A percentile compares a stretch with the other conserved stretches of the same genome.
These are phyloP conservation scores for Boleophthalmus pectinirostris DNA, from an alignment of 2,113 vertebrate genomes.

Conservation along the genomic window DNA sequence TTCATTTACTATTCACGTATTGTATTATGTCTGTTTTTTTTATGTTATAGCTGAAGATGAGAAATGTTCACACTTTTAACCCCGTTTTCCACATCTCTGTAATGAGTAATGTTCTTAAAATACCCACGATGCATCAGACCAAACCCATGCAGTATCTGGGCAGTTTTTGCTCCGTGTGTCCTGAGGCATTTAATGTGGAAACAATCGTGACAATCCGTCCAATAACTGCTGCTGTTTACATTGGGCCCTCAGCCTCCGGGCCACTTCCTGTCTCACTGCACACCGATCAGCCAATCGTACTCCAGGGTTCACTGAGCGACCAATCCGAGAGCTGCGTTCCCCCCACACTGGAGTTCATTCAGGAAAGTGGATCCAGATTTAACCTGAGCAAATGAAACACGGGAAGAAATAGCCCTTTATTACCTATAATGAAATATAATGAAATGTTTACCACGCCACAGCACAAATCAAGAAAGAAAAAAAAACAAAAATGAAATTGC, in stretches of 20 bases:
- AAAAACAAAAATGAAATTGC: too few species aligned
- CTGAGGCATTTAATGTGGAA: constrained; percentile 30
- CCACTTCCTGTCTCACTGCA: constrained; percentile 42
- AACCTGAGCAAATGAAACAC: constrained; percentile 10
- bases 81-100: neutral
- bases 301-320: constrained; percentile 11
- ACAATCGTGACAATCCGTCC: constrained; percentile 46
- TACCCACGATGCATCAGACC: neutral
- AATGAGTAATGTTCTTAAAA: neutral
- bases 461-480: too few species aligned
- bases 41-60: too few species aligned
- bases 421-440: too few species aligned
- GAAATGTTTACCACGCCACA: too few species aligned
- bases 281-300: constrained; percentile 33
- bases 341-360: constrained; percentile 33
- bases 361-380: constrained; percentile 59
- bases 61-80: neutral
- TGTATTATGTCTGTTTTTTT: neutral
- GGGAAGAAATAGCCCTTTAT: neutral
- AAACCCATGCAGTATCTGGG: constrained; percentile 14
- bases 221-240: constrained; percentile 60
- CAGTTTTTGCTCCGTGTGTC: constrained; percentile 13
- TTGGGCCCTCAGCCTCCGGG: constrained; percentile 34
- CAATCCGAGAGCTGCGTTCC: constrained; percentile 38
- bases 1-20: neutral